Evolutionary conservation across 2,113 vertebrate genomes (phyloP), one percentile per base, ranked within the genome.

Genomic region (Strix aluco): DNA sequence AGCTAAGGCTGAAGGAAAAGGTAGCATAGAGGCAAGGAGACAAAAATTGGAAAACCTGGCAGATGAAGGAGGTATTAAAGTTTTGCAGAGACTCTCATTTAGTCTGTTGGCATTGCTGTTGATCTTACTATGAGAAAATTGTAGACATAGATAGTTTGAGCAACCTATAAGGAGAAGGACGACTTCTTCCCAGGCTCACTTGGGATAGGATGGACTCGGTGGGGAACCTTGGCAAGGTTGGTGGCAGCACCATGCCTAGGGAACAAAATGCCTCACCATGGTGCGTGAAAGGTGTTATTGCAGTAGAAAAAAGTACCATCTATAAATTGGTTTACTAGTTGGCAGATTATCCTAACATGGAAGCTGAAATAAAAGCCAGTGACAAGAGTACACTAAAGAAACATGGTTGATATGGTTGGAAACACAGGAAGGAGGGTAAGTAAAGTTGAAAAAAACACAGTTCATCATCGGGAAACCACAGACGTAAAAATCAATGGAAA

Each of bases 161-260:
- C 42, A 52, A 42, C 44, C 73, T 72, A 5, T 30, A 59, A 61
- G 23, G 25, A 61, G 61, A 47, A 36, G 6, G 23, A 62, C 34
- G 82, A 62, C 6, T 19, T n/a, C 46, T 67, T 92, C 49, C 32
- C 23, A 58, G 84, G 34, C 52, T 66, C 11, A 14, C 8, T n/a
- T 67, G 58, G 34, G 3, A 21, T 47, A n/a, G n/a, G 27, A 22
- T 15, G 5, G 34, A 80, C 44, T 72, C 72, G 71, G 47, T 0
- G 0, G 11, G 14, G 47, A 90, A 40, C 52, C 27, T 47, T 25
- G 16, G 21, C 1, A 3, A 30, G n/a, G 20, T 0, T 55, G 25
- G 14, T 65, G 65, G 51, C 49, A 86, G 32, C 36, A 57, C 10
- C 12, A 66, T 12, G 23, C 27, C 18, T n/a, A 32, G 30, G n/a